phyloP scores from a whole-genome alignment of 1,140 invertebrate species.

The Venturia canescens region DNA sequence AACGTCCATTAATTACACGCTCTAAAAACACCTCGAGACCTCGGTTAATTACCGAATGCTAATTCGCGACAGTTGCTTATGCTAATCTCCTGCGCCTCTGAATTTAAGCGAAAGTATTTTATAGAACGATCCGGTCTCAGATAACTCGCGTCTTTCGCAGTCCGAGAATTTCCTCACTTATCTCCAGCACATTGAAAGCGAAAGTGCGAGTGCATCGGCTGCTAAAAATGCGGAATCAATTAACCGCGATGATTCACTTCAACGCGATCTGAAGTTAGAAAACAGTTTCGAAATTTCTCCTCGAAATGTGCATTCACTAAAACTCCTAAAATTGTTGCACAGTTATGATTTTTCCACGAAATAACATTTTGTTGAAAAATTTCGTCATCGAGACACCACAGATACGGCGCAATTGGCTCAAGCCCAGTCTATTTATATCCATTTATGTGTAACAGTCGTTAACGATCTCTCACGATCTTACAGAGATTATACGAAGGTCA shows the following conservation, averaged over 20 bases:
- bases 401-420: no score
- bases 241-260: not conserved
- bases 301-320: not conserved
- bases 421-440: no score
- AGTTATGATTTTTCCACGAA: not conserved
- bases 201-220: not conserved
- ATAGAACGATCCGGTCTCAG: not conserved
- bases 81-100: not conserved
- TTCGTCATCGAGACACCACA: not conserved
- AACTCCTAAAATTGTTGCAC: not conserved
- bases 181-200: not conserved
- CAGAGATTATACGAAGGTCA: constrained; percentile 6
- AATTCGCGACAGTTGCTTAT: not conserved
- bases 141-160: not conserved
- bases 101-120: not conserved
- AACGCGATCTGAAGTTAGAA: not conserved
- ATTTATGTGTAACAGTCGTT: not conserved
- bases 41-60: not conserved
- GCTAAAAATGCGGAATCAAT: not conserved
- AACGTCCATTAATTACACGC: not conserved
- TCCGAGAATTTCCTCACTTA: constrained; percentile 1
- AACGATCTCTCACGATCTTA: constrained; percentile 6
- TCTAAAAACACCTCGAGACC: not conserved
- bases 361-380: not conserved
- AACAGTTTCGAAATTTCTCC: no score